These are phyloP conservation scores for Melinaea marsaeus DNA, from an alignment of 2,888 invertebrate species.

Conservation along the genomic window DNA sequence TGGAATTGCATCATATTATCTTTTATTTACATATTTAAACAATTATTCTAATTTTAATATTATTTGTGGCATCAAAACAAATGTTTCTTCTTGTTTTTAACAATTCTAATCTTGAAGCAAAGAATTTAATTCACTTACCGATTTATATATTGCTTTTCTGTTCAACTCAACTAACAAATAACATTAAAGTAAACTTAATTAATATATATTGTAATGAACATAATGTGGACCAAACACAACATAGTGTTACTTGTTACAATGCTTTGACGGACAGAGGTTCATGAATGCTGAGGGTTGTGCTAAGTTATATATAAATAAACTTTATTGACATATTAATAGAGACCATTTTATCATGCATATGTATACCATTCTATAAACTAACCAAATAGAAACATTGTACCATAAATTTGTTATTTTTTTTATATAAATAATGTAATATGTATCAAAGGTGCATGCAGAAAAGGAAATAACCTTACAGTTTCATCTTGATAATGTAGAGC, in stretches of 20 bases:
- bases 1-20: too few species aligned
- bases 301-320: constrained; percentile 11
- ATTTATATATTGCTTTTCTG: too few species aligned
- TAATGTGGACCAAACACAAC: constrained; percentile 28
- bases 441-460: constrained; percentile 36
- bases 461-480: constrained; percentile 47
- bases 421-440: constrained; percentile 45
- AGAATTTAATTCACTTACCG: too few species aligned
- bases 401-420: too few species aligned
- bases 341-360: constrained; percentile 27
- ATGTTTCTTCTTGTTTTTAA: too few species aligned
- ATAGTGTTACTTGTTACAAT: constrained; percentile 40
- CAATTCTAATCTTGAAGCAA: too few species aligned
- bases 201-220: constrained; percentile 5
- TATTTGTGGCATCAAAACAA: too few species aligned
- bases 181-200: background rate
- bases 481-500: constrained; percentile 37
- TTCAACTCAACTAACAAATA: background rate
- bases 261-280: constrained; percentile 54
- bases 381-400: too few species aligned
- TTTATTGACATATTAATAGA: constrained; percentile 10
- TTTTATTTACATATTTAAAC: too few species aligned
- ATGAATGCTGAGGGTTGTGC: constrained; percentile 30
- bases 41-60: too few species aligned
- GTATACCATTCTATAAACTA: constrained; percentile 29